Evolutionary conservation across 2,113 vertebrate genomes (phyloP), one percentile per base, ranked within the genome.

Genomic region (Sander vitreus): DNA sequence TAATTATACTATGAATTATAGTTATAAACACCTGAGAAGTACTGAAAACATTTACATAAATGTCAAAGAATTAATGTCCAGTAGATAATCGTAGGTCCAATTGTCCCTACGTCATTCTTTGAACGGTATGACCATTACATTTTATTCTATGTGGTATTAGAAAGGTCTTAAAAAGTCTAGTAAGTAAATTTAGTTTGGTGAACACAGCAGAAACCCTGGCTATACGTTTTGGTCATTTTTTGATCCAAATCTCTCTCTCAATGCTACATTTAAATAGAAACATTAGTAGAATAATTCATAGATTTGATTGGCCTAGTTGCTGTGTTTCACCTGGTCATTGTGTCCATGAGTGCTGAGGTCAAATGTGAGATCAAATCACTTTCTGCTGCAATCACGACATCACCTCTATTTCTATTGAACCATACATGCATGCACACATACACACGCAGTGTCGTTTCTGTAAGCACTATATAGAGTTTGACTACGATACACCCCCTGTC

Each of bases 401-500:
- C 45, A 55, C 33, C 64, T 85, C 72, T 72, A 36, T 78, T 82
- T 84, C 30, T 72, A 12, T 18, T 47, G 48, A 78, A 84, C 83
- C 77, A 50, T 3, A 25, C 64, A 68, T 11, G 39, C 23, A 27
- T 9, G 30, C 78, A 53, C 74, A 74, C 65, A 66, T 33, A 33
- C 81, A 78, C 85, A 64, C 53, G 27, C 76, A 78, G 57, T 83
- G 70, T 62, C 8, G 23, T 90, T 91, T 80, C 84, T 84, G 83
- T 91, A 83, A 79, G 78, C 78, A 75, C 76, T 80, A 88, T 83
- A 76, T 83, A 74, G 78, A 88, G 85, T 89, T 83, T 86, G 81
- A 88, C 82, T 88, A 80, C 83, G 88, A 92, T 92, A 89, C 89
- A 82, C 81, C 87, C 80, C 77, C 78, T 83, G 85, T 93, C 93